Evolutionary conservation across 2,888 invertebrate species (phyloP).

Genomic region (Orthonychiurus folsomi): DNA sequence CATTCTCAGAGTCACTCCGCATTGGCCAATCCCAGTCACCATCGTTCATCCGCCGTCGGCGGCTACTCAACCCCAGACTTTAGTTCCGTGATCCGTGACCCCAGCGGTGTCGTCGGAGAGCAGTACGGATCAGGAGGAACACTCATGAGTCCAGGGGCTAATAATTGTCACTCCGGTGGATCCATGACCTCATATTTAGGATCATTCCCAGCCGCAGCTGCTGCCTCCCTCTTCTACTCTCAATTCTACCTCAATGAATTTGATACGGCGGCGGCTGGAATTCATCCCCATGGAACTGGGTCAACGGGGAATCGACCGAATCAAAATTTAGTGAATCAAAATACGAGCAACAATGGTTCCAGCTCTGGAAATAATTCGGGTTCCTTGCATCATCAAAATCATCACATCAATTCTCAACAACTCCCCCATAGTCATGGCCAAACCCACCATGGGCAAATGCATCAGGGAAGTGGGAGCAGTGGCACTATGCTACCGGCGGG

Average conservation of each 20-base stretch:
- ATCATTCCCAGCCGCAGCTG: constrained; percentile 38
- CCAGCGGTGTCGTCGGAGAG: background rate
- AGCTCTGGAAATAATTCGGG: background rate
- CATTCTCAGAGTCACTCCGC: constrained; percentile 1
- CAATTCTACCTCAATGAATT: constrained; percentile 40
- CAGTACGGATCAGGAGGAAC: background rate
- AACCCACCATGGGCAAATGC: constrained; percentile 40
- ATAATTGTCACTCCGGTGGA: constrained; percentile 20
- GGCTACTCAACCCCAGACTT: background rate
- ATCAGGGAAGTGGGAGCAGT: background rate
- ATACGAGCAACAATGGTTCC: background rate
- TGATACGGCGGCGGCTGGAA: constrained; percentile 15
- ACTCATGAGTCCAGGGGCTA: background rate
- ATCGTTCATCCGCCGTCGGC: background rate
- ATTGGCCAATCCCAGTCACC: background rate
- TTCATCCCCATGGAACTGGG: background rate
- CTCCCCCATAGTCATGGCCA: constrained; percentile 44
- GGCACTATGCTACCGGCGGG: background rate
- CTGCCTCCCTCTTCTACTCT: constrained; percentile 37
- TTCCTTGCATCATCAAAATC: constrained; percentile 38
- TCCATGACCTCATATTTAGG: constrained; percentile 33
- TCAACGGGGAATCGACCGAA: background rate
- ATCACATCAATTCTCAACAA: no score
- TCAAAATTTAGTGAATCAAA: background rate
- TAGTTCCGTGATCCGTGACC: background rate